A percentile compares a stretch with the other conserved stretches of the same genome.
Conservation (phyloP, 2,113 vertebrate genomes). For the Podarcis raffonei region DNA sequence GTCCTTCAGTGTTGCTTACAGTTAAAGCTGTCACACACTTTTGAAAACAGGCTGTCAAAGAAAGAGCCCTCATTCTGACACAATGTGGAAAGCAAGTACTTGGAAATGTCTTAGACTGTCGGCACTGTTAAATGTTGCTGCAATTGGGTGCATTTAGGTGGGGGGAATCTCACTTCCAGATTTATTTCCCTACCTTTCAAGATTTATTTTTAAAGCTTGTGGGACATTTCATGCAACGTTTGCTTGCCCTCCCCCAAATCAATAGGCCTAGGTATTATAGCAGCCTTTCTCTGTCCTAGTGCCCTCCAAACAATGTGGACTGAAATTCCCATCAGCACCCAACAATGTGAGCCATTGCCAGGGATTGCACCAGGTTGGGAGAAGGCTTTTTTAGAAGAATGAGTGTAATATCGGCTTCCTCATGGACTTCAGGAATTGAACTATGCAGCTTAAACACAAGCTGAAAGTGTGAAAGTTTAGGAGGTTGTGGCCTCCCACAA, state of each 20-base stretch:
- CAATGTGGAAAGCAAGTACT: conserved; percentile 19
- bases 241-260: conserved; percentile 43
- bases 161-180: conserved; percentile 37
- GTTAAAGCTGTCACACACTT: conserved; percentile 67
- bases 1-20: conserved; percentile 70
- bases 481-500: too few relatives aligned
- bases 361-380: too few relatives aligned
- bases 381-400: conserved; percentile 28
- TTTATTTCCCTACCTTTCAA: conserved; percentile 34
- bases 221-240: conserved; percentile 10
- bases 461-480: not conserved
- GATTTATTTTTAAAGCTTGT: not conserved
- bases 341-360: not conserved
- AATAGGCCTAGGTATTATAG: conserved; percentile 43
- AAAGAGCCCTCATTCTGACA: conserved; percentile 35
- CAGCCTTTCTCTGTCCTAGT: too few relatives aligned
- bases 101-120: conserved; percentile 37
- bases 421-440: conserved; percentile 30
- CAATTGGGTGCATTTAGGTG: not conserved
- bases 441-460: not conserved
- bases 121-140: conserved; percentile 40
- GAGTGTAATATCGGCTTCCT: conserved; percentile 58
- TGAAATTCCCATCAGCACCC: not conserved
- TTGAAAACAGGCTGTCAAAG: conserved; percentile 58
- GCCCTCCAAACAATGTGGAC: too few relatives aligned